A percentile compares a stretch with the other conserved stretches of the same genome.
These are phyloP conservation scores for Phorcus lineatus DNA, from an alignment of 2,888 invertebrate genomes.

Conservation along the genomic window DNA sequence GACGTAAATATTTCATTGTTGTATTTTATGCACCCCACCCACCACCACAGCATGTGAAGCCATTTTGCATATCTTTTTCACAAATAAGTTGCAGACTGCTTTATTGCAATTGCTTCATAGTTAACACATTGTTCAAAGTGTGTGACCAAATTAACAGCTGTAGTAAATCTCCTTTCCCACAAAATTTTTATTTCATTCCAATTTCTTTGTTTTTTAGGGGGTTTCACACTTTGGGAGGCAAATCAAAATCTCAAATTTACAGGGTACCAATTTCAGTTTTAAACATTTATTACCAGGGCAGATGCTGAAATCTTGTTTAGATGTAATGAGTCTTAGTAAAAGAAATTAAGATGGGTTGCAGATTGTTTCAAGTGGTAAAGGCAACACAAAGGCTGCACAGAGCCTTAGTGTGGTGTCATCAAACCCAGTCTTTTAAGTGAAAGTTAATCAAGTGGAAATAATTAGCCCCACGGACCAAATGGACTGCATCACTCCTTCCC, in stretches of 20 bases:
- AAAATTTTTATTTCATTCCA: background rate
- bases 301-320: slow-evolving; percentile 11
- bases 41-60: no score
- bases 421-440: slow-evolving; percentile 24
- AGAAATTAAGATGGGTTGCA: slow-evolving; percentile 1
- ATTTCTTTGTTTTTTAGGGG: background rate
- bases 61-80: no score
- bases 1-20: no score
- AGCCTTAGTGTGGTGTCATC: background rate
- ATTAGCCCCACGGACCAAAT: slow-evolving; percentile 17
- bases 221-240: slow-evolving; percentile 3
- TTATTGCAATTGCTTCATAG: background rate
- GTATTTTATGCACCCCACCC: no score
- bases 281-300: slow-evolving; percentile 10
- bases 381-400: background rate
- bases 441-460: slow-evolving; percentile 18
- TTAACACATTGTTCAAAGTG: background rate
- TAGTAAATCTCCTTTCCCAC: slow-evolving; percentile 2
- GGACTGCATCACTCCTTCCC: slow-evolving; percentile 6
- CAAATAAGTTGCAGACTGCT: background rate
- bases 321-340: slow-evolving; percentile 6
- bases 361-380: slow-evolving; percentile 20
- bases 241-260: slow-evolving; percentile 18
- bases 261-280: slow-evolving; percentile 4
- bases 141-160: background rate